Conservation (phyloP, 2,888 invertebrate genomes). For the Netelia virgata region DNA sequence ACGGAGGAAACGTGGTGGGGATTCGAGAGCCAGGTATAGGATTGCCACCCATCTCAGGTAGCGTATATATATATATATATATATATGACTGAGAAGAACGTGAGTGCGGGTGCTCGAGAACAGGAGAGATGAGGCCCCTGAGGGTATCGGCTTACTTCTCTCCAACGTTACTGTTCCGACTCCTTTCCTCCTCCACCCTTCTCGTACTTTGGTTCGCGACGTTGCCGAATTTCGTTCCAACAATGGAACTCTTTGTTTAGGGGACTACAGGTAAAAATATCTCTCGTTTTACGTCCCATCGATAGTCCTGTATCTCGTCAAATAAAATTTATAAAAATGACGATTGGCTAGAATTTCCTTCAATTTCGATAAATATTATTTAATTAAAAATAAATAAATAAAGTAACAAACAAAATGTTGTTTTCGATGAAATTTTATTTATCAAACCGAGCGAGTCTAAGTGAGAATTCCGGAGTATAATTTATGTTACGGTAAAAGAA, state of each 20-base stretch:
- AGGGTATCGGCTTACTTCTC: constrained; percentile 80
- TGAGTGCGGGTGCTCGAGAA: constrained; percentile 68
- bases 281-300: constrained; percentile 22
- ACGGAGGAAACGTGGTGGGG: constrained; percentile 53
- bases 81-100: constrained; percentile 67
- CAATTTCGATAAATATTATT: no score
- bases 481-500: no score
- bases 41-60: constrained; percentile 71
- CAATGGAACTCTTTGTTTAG: constrained; percentile 73
- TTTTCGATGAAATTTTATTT: no score
- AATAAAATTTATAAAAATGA: no score
- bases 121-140: constrained; percentile 71
- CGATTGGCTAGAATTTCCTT: no score
- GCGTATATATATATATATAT: constrained; percentile 48
- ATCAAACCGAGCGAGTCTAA: no score
- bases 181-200: constrained; percentile 24
- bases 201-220: constrained; percentile 66
- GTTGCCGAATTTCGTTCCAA: constrained; percentile 81
- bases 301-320: no score
- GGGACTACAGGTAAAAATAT: constrained; percentile 56
- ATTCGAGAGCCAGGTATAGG: constrained; percentile 67
- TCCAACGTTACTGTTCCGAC: constrained; percentile 36
- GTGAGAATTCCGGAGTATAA: no score
- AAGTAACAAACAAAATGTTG: no score
- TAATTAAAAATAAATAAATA: no score